Evolutionary conservation across 2,113 vertebrate species (phyloP), one percentile per base, ranked within the genome.

Genomic region (Gymnorhina tibicen): DNA sequence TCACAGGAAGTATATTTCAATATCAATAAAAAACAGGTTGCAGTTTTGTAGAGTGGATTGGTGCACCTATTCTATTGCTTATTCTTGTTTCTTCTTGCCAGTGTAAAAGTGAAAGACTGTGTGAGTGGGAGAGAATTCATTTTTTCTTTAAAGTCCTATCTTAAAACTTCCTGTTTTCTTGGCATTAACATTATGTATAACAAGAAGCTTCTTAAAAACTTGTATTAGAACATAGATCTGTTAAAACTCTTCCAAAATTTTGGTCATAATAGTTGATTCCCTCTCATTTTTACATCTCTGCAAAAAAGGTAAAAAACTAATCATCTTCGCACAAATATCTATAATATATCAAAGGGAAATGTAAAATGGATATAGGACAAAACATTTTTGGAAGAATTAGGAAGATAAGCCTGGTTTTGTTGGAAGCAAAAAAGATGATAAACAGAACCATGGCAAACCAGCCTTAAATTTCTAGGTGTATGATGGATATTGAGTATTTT

Each of bases 141-240:
- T 66, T 85, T 95, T 91, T 78, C 27, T 87, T 52, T 69, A 14
- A 42, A 91, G 47, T 67, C 11, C 27, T 60, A 2, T 87, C 28
- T 82, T 78, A 67, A 87, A 74, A 26, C 79, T 96, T 97, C 91
- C 91, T 97, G 76, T 89, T 96, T 90, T 85, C 35, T 77, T 67
- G 24, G 83, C 60, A 16, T 72, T 46, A 85, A 50, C 32, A 24
- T 70, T 32, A 39, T 21, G 2, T 79, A 16, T 70, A 17, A 42
- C 16, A 73, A 84, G 63, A 87, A 52, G 35, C 77, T 90, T 93
- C 66, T 93, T 30, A 74, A 63, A 92, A 89, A 70, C 32, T 14
- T 1, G 0, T 44, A 37, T 63, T 70, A 72, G 66, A 81, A 95
- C 56, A 68, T 47, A 58, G 39, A 56, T 35, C 55, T 49, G 30